These are phyloP conservation scores for Spea bombifrons DNA, from an alignment of 2,113 vertebrate genomes.

Conservation along the genomic window DNA sequence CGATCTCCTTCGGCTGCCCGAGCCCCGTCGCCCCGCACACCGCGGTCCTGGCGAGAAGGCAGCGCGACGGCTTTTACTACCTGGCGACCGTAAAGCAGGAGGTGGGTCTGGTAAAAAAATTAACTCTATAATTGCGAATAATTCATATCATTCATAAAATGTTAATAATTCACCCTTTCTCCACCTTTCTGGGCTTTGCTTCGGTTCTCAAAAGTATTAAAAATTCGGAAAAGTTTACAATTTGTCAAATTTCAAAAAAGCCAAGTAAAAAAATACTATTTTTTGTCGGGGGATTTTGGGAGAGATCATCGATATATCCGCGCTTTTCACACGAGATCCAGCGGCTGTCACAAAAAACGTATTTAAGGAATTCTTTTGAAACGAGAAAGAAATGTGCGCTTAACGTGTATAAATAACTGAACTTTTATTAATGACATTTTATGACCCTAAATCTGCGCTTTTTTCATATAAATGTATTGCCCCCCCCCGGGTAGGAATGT, in stretches of 20 bases:
- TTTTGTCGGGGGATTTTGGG: too few relatives aligned
- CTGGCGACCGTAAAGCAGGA: constrained; percentile 67
- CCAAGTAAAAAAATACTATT: too few relatives aligned
- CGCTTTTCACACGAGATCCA: too few relatives aligned
- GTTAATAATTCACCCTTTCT: too few relatives aligned
- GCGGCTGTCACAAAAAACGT: too few relatives aligned
- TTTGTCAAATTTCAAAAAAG: too few relatives aligned
- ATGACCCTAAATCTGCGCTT: background rate
- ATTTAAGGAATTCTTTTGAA: background rate
- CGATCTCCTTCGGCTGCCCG: constrained; percentile 3
- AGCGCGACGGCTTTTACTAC: constrained; percentile 78
- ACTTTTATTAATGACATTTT: background rate
- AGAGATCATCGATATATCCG: too few relatives aligned
- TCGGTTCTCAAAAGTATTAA: too few relatives aligned
- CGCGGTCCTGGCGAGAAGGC: constrained; percentile 73
- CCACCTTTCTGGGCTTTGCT: too few relatives aligned
- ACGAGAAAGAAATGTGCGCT: background rate
- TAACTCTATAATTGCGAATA: too few relatives aligned
- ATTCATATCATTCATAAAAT: too few relatives aligned
- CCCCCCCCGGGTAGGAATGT: constrained; percentile 57
- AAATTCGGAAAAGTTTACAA: too few relatives aligned
- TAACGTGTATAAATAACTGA: background rate
- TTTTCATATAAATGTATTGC: background rate
- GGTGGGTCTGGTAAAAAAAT: constrained; percentile 27
- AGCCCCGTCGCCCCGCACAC: constrained; percentile 52